Conservation (phyloP, 2,797 vertebrate genomes). For the Heliangelus exortis region DNA sequence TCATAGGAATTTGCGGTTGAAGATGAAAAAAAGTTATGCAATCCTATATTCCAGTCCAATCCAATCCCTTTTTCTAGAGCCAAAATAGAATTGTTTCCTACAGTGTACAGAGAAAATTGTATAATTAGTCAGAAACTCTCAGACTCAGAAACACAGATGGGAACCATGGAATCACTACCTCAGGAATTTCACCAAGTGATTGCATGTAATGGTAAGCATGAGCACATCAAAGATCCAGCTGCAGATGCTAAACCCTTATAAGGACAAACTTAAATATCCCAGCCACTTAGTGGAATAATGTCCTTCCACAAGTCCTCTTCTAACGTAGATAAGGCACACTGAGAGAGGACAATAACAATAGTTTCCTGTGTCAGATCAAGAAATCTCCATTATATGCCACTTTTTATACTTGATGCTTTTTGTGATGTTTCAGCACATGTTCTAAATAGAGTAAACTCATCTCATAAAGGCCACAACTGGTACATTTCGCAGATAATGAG, state of each 20-base stretch:
- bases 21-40: constrained; percentile 45
- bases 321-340: not conserved
- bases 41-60: constrained; percentile 38
- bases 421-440: not conserved
- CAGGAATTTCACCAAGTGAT: constrained; percentile 50
- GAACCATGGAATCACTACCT: constrained; percentile 37
- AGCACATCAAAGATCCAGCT: constrained; percentile 45
- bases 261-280: not conserved
- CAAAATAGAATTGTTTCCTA: constrained; percentile 63
- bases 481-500: not conserved
- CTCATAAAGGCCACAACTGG: not conserved
- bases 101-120: constrained; percentile 33
- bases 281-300: not conserved
- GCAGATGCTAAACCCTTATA: constrained; percentile 29
- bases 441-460: not conserved
- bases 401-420: not conserved
- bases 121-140: constrained; percentile 63
- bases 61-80: constrained; percentile 45
- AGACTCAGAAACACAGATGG: constrained; percentile 49
- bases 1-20: constrained; percentile 48
- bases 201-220: constrained; percentile 22
- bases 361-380: not conserved
- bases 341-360: not conserved
- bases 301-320: not conserved
- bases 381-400: not conserved